Evolutionary conservation across 2,888 invertebrate species (phyloP), one percentile per base, ranked within the genome.

Genomic region (Tipula lateralis): DNA sequence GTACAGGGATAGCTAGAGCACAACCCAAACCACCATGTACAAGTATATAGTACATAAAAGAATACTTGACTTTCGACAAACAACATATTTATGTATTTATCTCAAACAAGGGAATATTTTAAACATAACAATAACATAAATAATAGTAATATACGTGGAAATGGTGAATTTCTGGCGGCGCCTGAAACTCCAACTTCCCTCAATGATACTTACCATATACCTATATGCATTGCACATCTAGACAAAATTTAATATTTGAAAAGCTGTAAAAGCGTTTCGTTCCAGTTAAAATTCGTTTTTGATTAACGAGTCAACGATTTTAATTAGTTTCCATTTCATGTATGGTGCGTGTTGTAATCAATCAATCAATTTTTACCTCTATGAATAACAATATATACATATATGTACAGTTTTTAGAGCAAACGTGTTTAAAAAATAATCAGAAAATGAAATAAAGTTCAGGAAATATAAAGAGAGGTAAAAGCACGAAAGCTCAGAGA

Each of bases 21-120:
- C 7, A 66, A 24, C 9, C 66, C 66, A 66, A 66, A n/a, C n/a
- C n/a, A n/a, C n/a, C 66, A 66, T 66, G 24, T 24, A 66, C 66
- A 66, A n/a, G n/a, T n/a, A n/a, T n/a, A n/a, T n/a, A n/a, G n/a
- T n/a, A 66, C 66, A 66, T 24, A 66, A 66, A 66, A 66, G 66
- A 66, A 66, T 24, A 66, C 66, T 66, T 66, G 66, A 66, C 66
- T 66, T 66, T 66, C 24, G 24, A 66, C 44, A 66, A 66, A 66
- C 66, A 66, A 66, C 66, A 66, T 66, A 66, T 24, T 24, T 66
- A 66, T 66, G 24, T 66, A 66, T 66, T 19, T 24, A 66, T 66
- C 24, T 24, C 66, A 66, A 66, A 66, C 66, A 66, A 66, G 66
- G 66, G 66, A 66, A 66, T 66, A 66, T 66, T 66, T 66, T 66